Conservation (phyloP, 2,797 vertebrate genomes). For the Microchirus variegatus region DNA sequence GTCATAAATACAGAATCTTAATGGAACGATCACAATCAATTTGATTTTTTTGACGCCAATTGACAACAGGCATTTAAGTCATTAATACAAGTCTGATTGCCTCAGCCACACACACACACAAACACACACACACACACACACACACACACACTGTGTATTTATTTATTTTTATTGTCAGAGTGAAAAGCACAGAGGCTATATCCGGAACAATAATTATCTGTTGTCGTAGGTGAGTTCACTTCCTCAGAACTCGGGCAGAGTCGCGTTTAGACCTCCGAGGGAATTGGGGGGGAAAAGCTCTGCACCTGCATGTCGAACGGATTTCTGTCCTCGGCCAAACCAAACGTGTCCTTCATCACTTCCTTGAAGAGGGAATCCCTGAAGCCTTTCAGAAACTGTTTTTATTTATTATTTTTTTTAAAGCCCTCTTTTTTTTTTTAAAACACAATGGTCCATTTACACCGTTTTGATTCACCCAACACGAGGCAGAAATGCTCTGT, state of each 20-base stretch:
- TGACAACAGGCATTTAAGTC: too few relatives aligned
- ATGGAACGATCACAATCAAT: too few relatives aligned
- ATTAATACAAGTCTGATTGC: too few relatives aligned
- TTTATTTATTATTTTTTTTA: not conserved
- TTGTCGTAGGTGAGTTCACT: not conserved
- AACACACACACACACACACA: too few relatives aligned
- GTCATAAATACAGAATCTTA: too few relatives aligned
- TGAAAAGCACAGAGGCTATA: constrained; percentile 4
- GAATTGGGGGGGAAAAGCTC: constrained; percentile 38
- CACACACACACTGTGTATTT: too few relatives aligned
- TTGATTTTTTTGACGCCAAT: too few relatives aligned
- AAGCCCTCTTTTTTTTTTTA: not conserved
- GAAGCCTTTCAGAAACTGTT: constrained; percentile 3
- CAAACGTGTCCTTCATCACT: constrained; percentile 41
- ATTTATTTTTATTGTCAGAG: too few relatives aligned
- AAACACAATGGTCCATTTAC: constrained; percentile 5
- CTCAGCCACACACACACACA: too few relatives aligned
- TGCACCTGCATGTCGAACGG: constrained; percentile 53
- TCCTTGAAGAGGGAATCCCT: constrained; percentile 22
- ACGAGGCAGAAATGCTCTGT: constrained; percentile 10
- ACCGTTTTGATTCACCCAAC: constrained; percentile 16
- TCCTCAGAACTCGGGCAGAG: not conserved
- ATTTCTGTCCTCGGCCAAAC: constrained; percentile 31
- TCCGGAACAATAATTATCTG: not conserved
- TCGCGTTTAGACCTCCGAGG: too few relatives aligned